Base-by-base conservation (phyloP, 2,113 vertebrate species). In the Takifugu bimaculatus region DNA sequence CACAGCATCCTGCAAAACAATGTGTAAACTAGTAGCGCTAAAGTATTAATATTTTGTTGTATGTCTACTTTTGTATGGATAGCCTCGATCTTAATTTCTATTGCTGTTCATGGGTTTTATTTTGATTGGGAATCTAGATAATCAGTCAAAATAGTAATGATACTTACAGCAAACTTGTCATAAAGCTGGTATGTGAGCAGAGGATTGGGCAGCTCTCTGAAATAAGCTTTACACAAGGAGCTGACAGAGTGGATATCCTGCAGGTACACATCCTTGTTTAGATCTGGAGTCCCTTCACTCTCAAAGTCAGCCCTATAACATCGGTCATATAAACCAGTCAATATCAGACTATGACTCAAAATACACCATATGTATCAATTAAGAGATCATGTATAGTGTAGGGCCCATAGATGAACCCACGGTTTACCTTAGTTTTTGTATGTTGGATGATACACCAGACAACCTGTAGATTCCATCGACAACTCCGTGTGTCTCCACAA, bases 171-270 rank as follows among this genome's bases (percentile, higher is more conserved):
- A 25, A 98, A 98, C 70, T 94, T 94, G 88, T 97, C 93, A 0
- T 98, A 98, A 47, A 98, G 94, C 84, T 95, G 93, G 75, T 97
- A 98, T 0, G 94, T 98, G 82, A 98, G 94, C 69, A 98, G 90
- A 0, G 96, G 96, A 78, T 98, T 95, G 2, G 96, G 96, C 44
- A 98, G 91, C 68, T 98, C 95, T 50, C 96, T 83, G 93, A 96
- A 98, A 26, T 98, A 98, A 0, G 94, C 94, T 72, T 98, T 98
- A 80, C 94, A 96, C 65, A 98, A 74, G 1, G 95, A 97, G 72
- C 95, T 96, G 85, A 98, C 91, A 0, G 95, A 97, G 89, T 98
- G 96, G 60, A 98, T 94, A 85, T 98, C 95, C 90, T 98, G 95
- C 44, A 96, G 91, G 73, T 96, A 98, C 1, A 94, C 4, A 0